Evolutionary conservation across 35 echinoderm and acorn worm species (phyloP).

Genomic region (Acanthaster planci): DNA sequence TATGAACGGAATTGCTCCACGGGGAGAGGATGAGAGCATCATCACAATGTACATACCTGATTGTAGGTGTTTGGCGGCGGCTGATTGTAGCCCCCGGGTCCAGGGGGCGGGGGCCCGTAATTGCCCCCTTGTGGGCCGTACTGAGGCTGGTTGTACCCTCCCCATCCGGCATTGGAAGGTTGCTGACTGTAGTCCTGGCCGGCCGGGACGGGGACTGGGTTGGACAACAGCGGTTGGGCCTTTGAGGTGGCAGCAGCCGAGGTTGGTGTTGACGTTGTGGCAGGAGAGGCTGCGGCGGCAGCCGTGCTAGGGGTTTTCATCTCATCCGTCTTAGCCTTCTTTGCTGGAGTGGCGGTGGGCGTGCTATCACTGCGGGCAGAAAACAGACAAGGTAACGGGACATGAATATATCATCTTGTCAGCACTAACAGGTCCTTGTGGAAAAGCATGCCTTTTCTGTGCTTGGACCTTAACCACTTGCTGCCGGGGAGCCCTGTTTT

Average conservation of each 20-base stretch:
- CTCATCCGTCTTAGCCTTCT: neutral
- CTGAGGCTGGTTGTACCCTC: conserved; percentile 3
- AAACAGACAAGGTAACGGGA: neutral
- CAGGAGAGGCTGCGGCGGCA: neutral
- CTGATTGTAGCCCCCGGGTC: neutral
- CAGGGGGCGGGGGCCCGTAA: neutral
- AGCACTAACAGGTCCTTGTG: too few relatives aligned
- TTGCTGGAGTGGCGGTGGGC: neutral
- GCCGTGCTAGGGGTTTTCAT: neutral
- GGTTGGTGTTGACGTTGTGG: neutral
- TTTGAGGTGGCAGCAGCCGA: neutral
- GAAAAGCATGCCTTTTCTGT: too few relatives aligned
- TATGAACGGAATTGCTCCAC: neutral
- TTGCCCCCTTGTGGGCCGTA: neutral
- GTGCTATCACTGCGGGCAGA: neutral
- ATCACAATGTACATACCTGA: neutral
- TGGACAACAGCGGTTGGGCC: neutral
- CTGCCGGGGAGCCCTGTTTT: too few relatives aligned
- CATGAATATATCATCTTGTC: too few relatives aligned
- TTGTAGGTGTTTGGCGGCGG: conserved; percentile 3
- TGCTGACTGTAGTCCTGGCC: neutral
- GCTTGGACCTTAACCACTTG: too few relatives aligned
- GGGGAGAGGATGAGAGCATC: neutral
- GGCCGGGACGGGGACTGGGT: neutral
- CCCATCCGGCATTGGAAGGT: neutral